Conservation (phyloP, 2,113 vertebrate genomes). For the Caracal caracal region DNA sequence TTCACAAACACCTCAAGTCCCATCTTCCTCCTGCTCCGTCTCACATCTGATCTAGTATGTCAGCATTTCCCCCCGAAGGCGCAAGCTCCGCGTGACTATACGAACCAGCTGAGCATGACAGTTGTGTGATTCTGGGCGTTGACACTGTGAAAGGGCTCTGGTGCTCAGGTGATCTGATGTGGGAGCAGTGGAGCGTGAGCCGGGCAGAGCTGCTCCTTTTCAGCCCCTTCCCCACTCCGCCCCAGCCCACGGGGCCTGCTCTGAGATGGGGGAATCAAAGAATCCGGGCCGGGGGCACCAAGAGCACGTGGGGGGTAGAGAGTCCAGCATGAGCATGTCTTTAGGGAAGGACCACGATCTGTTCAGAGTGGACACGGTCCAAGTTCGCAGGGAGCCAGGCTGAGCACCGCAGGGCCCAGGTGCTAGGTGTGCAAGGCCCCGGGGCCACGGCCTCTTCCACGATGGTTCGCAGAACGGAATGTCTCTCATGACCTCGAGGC, state of each 20-base stretch:
- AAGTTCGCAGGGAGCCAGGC: not conserved
- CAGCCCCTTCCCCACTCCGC: not conserved
- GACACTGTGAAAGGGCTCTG: accelerated
- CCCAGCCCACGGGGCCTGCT: too few relatives aligned
- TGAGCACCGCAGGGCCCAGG: accelerated
- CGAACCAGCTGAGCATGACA: accelerated
- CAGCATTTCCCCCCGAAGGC: not conserved
- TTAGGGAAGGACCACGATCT: not conserved
- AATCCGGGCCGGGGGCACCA: accelerated
- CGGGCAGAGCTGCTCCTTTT: not conserved
- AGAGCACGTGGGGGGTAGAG: accelerated
- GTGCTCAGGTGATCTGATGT: accelerated
- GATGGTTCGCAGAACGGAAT: not conserved
- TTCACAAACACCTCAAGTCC: not conserved
- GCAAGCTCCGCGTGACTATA: accelerated
- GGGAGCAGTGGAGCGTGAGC: accelerated
- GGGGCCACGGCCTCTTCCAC: not conserved
- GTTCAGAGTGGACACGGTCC: accelerated
- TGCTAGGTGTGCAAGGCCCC: not conserved
- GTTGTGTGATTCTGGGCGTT: not conserved
- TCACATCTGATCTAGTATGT: too few relatives aligned
- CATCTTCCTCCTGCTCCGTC: not conserved
- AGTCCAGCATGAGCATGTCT: accelerated
- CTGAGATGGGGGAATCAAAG: not conserved
- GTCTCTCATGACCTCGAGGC: not conserved